phyloP scores from a whole-genome alignment of 2,797 vertebrate species.

The Apogon hyalosoma region DNA sequence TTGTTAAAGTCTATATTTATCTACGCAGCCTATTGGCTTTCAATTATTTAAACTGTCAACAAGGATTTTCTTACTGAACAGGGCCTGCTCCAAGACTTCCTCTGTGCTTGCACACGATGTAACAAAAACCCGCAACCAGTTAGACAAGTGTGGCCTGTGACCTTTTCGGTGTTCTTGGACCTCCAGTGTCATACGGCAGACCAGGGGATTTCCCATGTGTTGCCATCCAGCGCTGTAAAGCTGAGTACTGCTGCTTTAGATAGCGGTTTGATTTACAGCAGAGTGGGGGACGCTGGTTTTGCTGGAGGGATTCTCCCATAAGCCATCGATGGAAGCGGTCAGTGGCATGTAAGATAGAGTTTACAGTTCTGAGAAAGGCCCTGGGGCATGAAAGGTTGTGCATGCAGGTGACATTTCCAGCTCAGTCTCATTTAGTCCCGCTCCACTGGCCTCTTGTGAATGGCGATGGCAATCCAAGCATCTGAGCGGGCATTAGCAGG shows the following conservation, averaged over 20 bases:
- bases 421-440: constrained; percentile 64
- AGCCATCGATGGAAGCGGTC: constrained; percentile 67
- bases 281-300: constrained; percentile 35
- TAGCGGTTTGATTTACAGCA: constrained; percentile 76
- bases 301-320: constrained; percentile 56
- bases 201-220: constrained; percentile 68
- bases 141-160: constrained; percentile 60
- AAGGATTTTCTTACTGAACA: constrained; percentile 39
- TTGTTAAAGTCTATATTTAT: constrained; percentile 58
- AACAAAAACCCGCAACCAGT: constrained; percentile 61
- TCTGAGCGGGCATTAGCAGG: constrained; percentile 72
- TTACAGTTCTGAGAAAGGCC: constrained; percentile 79
- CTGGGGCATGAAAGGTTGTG: constrained; percentile 74
- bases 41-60: constrained; percentile 70
- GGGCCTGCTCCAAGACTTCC: constrained; percentile 9
- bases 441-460: constrained; percentile 53
- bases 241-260: constrained; percentile 59
- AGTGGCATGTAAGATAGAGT: constrained; percentile 68
- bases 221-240: constrained; percentile 41
- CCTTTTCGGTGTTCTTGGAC: constrained; percentile 68
- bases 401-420: constrained; percentile 76
- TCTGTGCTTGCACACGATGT: constrained; percentile 48
- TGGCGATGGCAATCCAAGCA: constrained; percentile 62
- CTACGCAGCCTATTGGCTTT: constrained; percentile 52
- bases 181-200: constrained; percentile 45